Conservation (phyloP, 2,113 vertebrate species). For the Opisthocomus hoazin region DNA sequence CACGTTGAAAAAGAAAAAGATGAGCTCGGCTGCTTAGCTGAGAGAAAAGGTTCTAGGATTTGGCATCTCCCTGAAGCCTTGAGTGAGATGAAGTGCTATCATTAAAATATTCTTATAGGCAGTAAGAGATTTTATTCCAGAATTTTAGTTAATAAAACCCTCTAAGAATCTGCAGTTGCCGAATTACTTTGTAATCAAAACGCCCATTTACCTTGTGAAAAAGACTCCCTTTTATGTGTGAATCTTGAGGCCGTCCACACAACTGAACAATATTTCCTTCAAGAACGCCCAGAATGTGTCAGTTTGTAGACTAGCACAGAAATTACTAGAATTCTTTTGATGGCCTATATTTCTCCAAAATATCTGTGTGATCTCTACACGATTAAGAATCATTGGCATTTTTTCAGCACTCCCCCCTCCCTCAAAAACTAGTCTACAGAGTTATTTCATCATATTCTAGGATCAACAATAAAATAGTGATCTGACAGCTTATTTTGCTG, state of each 20-base stretch:
- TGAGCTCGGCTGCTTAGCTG: neutral
- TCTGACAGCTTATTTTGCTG: constrained; percentile 36
- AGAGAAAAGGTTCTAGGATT: neutral
- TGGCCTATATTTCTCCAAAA: neutral
- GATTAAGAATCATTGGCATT: neutral
- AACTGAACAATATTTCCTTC: neutral
- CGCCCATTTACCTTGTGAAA: neutral
- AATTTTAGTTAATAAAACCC: neutral
- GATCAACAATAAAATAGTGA: neutral
- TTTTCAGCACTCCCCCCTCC: neutral
- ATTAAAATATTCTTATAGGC: neutral
- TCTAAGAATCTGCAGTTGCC: neutral
- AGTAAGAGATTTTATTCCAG: neutral
- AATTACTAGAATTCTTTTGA: neutral
- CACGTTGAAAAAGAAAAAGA: neutral
- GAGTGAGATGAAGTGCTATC: neutral
- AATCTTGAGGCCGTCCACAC: neutral
- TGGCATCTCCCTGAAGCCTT: neutral
- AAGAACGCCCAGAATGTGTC: neutral
- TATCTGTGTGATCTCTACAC: neutral
- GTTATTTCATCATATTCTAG: neutral
- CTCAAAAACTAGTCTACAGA: neutral
- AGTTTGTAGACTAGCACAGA: neutral
- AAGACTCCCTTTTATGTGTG: neutral
- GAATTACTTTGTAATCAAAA: neutral